These are phyloP conservation scores for Solenodon paradoxus DNA, from an alignment of 2,113 vertebrate genomes.

Conservation along the genomic window DNA sequence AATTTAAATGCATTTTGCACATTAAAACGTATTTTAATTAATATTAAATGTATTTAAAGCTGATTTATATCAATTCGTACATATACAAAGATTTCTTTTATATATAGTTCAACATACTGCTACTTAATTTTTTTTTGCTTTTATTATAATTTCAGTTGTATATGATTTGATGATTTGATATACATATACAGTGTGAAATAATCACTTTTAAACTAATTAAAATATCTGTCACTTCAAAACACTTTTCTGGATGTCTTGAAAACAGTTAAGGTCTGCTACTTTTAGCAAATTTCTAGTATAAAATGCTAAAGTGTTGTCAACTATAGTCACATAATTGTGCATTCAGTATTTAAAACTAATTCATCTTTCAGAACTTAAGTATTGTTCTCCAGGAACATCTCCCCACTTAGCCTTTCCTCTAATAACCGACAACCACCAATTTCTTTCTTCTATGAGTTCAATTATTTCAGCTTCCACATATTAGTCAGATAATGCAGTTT, in stretches of 20 bases:
- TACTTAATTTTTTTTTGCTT: background rate
- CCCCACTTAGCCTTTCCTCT: background rate
- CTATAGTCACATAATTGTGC: background rate
- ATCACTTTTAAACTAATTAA: background rate
- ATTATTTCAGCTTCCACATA: background rate
- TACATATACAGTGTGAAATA: background rate
- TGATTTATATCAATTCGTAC: background rate
- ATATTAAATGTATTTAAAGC: constrained; percentile 11
- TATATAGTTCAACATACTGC: background rate
- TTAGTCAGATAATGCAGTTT: background rate
- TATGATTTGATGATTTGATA: background rate
- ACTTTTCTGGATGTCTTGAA: background rate
- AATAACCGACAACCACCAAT: background rate
- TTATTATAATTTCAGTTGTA: background rate
- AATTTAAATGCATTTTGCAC: background rate
- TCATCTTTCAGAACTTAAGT: background rate
- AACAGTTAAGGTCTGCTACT: background rate
- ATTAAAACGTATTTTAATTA: background rate
- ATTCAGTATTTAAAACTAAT: background rate
- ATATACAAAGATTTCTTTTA: background rate
- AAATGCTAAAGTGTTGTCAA: background rate
- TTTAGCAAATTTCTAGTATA: background rate
- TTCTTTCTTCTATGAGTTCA: background rate
- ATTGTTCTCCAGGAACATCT: background rate
- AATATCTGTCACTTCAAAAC: background rate